Percentiles rank a stretch among this genome's conserved stretches.
phyloP scores from a whole-genome alignment of 2,888 invertebrate species.

The Zygogramma bicolorata region DNA sequence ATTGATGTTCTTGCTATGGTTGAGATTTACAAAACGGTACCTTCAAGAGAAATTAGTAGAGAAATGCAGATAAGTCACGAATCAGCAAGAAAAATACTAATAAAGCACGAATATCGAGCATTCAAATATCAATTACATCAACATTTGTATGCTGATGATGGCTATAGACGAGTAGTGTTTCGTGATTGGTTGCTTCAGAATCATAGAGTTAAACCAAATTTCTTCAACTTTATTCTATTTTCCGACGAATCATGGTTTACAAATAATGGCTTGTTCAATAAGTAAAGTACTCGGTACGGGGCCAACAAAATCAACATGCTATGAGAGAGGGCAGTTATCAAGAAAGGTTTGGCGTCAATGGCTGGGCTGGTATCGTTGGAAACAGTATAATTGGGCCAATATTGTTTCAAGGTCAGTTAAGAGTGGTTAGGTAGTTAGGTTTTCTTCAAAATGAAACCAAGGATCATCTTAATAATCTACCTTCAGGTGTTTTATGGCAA shows the following conservation, averaged over 20 bases:
- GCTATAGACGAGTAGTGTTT: too few species aligned
- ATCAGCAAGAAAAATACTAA: not conserved
- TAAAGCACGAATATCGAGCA: not conserved
- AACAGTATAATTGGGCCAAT: not conserved
- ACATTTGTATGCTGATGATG: not conserved
- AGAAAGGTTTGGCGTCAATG: not conserved
- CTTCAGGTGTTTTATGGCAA: not conserved
- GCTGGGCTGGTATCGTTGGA: not conserved
- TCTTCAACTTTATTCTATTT: not conserved
- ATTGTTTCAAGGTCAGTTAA: not conserved
- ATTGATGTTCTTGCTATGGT: not conserved
- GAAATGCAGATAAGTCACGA: not conserved
- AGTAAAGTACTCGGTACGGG: not conserved
- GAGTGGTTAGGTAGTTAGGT: not conserved
- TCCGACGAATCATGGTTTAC: not conserved
- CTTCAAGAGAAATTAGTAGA: not conserved
- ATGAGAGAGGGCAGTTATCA: not conserved
- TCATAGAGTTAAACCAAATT: not conserved
- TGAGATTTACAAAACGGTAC: not conserved
- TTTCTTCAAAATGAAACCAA: not conserved
- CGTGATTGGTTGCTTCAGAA: not conserved
- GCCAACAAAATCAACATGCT: not conserved
- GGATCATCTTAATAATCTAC: not conserved
- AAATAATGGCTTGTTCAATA: not conserved
- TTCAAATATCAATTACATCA: not conserved